A percentile compares a stretch with the other conserved stretches of the same genome.
These are phyloP conservation scores for Heliconius aoede DNA, from an alignment of 2,888 invertebrate species.

Conservation along the genomic window DNA sequence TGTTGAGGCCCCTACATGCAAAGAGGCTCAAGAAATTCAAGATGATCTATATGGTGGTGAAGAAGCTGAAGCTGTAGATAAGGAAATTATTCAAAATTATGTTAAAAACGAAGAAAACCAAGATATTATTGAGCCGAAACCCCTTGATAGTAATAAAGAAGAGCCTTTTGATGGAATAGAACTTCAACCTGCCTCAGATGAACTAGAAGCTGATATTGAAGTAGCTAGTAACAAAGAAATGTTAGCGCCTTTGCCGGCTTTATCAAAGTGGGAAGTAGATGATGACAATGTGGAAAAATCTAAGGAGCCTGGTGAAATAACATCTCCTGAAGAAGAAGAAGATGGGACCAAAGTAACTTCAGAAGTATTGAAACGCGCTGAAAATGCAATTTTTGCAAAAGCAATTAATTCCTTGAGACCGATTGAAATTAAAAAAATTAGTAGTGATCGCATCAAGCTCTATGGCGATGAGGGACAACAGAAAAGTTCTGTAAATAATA, in stretches of 20 bases:
- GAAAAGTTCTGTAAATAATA: slow-evolving; percentile 73
- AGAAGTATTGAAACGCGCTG: slow-evolving; percentile 94
- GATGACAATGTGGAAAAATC: slow-evolving; percentile 76
- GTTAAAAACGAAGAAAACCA: slow-evolving; percentile 71
- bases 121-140: slow-evolving; percentile 55
- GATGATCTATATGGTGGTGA: slow-evolving; percentile 83
- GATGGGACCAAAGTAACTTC: slow-evolving; percentile 89
- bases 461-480: slow-evolving; percentile 81
- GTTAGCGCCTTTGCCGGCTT: slow-evolving; percentile 89
- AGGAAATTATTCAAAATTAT: slow-evolving; percentile 83
- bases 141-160: slow-evolving; percentile 73
- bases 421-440: slow-evolving; percentile 89
- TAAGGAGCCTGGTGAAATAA: slow-evolving; percentile 78
- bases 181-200: slow-evolving; percentile 82
- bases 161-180: slow-evolving; percentile 84
- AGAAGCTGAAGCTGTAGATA: slow-evolving; percentile 81
- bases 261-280: slow-evolving; percentile 95
- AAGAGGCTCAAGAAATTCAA: slow-evolving; percentile 51
- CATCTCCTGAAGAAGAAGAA: slow-evolving; percentile 78
- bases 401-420: slow-evolving; percentile 92
- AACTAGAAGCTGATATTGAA: slow-evolving; percentile 81
- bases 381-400: slow-evolving; percentile 95
- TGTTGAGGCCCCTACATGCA: slow-evolving; percentile 49
- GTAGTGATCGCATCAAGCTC: slow-evolving; percentile 86
- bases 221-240: slow-evolving; percentile 80